A percentile compares a stretch with the other conserved stretches of the same genome.
These are phyloP conservation scores for Aphyosemion australe DNA, from an alignment of 2,113 vertebrate species.

Conservation along the genomic window DNA sequence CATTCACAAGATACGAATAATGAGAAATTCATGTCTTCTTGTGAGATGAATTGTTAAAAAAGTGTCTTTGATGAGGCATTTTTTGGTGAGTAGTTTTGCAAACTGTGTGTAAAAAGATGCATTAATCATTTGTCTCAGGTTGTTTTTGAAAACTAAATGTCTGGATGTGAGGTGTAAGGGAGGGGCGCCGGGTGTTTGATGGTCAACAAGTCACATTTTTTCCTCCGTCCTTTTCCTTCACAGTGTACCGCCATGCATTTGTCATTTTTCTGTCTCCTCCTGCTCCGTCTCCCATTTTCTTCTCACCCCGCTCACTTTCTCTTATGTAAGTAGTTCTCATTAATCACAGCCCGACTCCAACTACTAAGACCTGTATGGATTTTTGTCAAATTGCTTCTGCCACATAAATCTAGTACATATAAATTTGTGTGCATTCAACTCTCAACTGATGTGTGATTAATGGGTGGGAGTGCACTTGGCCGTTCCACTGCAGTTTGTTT, in stretches of 20 bases:
- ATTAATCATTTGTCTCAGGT: slow-evolving; percentile 19
- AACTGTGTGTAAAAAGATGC: slow-evolving; percentile 3
- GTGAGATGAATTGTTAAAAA: not conserved
- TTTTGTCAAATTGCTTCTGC: slow-evolving; percentile 72
- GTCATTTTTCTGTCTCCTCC: slow-evolving; percentile 59
- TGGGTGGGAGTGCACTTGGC: slow-evolving; percentile 34
- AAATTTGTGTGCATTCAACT: slow-evolving; percentile 64
- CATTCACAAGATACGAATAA: not conserved
- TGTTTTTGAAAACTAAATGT: slow-evolving; percentile 35
- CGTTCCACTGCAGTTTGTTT: slow-evolving; percentile 25
- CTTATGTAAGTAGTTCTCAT: slow-evolving; percentile 65
- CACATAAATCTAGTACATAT: slow-evolving; percentile 68
- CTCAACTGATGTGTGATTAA: slow-evolving; percentile 66
- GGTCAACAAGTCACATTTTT: slow-evolving; percentile 52
- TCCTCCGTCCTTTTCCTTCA: slow-evolving; percentile 39
- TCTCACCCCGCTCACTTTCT: slow-evolving; percentile 56
- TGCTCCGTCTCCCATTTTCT: slow-evolving; percentile 44
- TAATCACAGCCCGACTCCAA: slow-evolving; percentile 53
- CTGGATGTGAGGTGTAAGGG: slow-evolving; percentile 12
- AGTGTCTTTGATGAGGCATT: not conserved
- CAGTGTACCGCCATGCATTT: slow-evolving; percentile 52
- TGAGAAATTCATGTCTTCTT: not conserved
- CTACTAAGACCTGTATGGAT: slow-evolving; percentile 66
- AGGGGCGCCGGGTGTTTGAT: slow-evolving; percentile 14
- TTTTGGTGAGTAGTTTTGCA: not conserved